Evolutionary conservation across 1,140 invertebrate species (phyloP), one percentile per base, ranked within the genome.

Genomic region (Stegodyphus mimosarum): DNA sequence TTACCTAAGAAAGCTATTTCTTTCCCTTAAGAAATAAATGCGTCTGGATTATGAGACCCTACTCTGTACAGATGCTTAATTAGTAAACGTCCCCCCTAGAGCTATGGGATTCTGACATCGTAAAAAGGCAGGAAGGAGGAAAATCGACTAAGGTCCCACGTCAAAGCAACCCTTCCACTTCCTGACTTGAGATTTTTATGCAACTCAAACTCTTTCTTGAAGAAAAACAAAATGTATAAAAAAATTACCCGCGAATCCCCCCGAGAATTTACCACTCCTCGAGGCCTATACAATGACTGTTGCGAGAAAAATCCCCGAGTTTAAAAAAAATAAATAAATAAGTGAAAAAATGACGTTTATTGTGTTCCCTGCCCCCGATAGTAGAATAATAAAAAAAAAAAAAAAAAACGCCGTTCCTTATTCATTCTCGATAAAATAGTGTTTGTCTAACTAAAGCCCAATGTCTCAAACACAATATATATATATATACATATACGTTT

Each of bases 121-220:
- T 73, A 81, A 15, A 80, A 80, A 71, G 55, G 17, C 49, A 69
- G 76, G 51, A 80, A 48, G 53, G 70, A 73, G 67, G 79, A 73
- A 81, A 81, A 81, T 81, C 79, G 79, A 81, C 79, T 73, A 53
- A 64, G 79, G 69, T 64, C 79, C 67, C 60, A 60, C 60, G 79
- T 81, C 79, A 81, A 81, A 73, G 69, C 69, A 81, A 72, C 70
- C 79, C 79, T 81, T 81, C 64, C 67, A 80, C 77, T 80, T 80
- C 79, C 70, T 81, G 79, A 81, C 79, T 81, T 51, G 79, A 81
- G 70, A 81, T 81, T 81, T 81, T 81, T 81, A 81, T 73, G 79
- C 79, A 73, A 73, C 79, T 81, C 69, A 70, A 81, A 81, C 55
- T 81, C 67, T 70, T 81, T 71, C 51, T 60, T 64, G 11, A n/a